Base-by-base conservation (phyloP, 2,888 invertebrate species). In the Stenurella melanura region DNA sequence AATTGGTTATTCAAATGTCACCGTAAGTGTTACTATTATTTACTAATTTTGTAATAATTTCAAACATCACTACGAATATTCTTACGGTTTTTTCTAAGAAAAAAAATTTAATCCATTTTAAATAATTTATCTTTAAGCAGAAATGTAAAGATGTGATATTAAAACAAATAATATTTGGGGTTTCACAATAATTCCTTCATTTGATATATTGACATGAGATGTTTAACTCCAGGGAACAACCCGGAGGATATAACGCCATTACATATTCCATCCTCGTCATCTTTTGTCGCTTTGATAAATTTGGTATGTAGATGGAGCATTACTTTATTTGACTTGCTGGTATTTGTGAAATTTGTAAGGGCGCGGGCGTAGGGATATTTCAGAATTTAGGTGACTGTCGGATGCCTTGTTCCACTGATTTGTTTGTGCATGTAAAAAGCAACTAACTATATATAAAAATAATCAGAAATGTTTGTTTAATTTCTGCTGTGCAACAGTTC, bases 231-330 rank as follows among this genome's bases (percentile, higher is more conserved):
- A 7, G 15, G n/a, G 3, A 12, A 42, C 1, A 42, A 50, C 50
- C 50, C n/a, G 15, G 15, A 50, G 50, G 50, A 50, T 50, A 50
- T 50, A n/a, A 50, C n/a, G n/a, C n/a, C n/a, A 50, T 50, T 50
- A 50, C 50, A 6, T 50, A 50, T 50, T 50, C 50, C 50, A 50
- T 17, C 7, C 50, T n/a, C 50, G 50, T 50, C 12, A 4, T 50
- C n/a, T 50, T 50, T 50, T n/a, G n/a, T 50, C 50, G 50, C 50
- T 50, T n/a, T 50, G 50, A 50, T 7, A 50, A 50, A 50, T 50
- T 50, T 50, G 50, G n/a, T n/a, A 50, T 50, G 50, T 50, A 50
- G n/a, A n/a, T 50, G 50, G 42, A 50, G 50, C 50, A 50, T 2
- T 50, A 50, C 15, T 50, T 50, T 42, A 42, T 42, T 15, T 50